Evolutionary conservation across 2,113 vertebrate species (phyloP).

Genomic region (Atherinomorus stipes): DNA sequence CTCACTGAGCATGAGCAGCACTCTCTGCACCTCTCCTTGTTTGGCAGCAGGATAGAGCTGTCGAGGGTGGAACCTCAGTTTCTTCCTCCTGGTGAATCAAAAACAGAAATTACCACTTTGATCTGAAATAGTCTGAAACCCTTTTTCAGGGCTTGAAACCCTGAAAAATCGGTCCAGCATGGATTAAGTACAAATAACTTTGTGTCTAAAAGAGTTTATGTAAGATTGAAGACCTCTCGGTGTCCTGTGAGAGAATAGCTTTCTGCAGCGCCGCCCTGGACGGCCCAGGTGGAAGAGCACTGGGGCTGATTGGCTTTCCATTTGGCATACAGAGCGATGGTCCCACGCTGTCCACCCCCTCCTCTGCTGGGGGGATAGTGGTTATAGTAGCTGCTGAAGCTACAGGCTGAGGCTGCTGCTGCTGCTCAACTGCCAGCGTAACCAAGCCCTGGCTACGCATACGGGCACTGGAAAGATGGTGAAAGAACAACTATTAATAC

Average conservation of each 20-base stretch:
- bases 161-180: not conserved
- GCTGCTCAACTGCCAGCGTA: conserved; percentile 69
- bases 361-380: conserved; percentile 75
- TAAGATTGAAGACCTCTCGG: conserved; percentile 82
- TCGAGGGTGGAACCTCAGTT: conserved; percentile 92
- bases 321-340: conserved; percentile 88
- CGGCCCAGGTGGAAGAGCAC: conserved; percentile 86
- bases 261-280: conserved; percentile 89
- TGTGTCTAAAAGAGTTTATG: not conserved
- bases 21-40: conserved; percentile 91
- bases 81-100: conserved; percentile 86
- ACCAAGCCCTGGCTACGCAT: conserved; percentile 88
- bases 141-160: not conserved
- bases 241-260: conserved; percentile 89
- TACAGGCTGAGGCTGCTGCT: conserved; percentile 56
- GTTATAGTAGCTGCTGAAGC: conserved; percentile 47
- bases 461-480: conserved; percentile 78
- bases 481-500: not conserved
- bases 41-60: conserved; percentile 92
- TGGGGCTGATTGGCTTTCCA: conserved; percentile 86
- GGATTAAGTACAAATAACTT: not conserved
- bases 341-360: conserved; percentile 88
- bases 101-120: conserved; percentile 10
- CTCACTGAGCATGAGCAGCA: conserved; percentile 93
- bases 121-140: not conserved